Evolutionary conservation across 2,797 vertebrate species (phyloP), one percentile per base, ranked within the genome.

Genomic region (Acipenser transmontanus): DNA sequence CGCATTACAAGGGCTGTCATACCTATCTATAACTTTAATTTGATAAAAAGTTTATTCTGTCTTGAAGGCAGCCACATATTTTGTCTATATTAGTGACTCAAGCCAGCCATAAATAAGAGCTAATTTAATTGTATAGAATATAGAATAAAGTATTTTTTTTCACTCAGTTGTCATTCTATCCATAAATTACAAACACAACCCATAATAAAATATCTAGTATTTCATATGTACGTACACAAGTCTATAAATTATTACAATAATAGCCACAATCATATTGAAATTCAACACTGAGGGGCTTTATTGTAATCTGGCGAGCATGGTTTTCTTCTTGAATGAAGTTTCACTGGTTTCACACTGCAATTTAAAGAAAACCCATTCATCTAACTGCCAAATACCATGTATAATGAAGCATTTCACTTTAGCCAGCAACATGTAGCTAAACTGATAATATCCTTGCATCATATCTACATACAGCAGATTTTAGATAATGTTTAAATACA

Each of bases 221-320:
- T 87, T 88, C 85, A 85, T 80, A 76, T 85, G 81, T 81, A 80
- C 75, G 66, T 77, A 82, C 78, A 77, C 81, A 83, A 84, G 83
- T 88, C 86, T 85, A 84, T 86, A 88, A 88, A 89, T 89, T 87
- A 89, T 90, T 88, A 87, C 82, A 89, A 85, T 84, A 88, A 89
- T 83, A 86, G 84, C 81, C 66, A 73, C 78, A 76, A 83, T 69
- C 77, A 78, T 81, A 85, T 87, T 87, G 67, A 79, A 85, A 90
- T 87, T 85, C 82, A 81, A 72, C 83, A 70, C 83, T 88, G 87
- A 12, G 71, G 80, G 90, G 89, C 86, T 49, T 70, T 85, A 81
- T 77, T 80, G 85, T 85, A 89, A 88, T 88, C 85, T 87, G 76
- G 66, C 72, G 72, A 52, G 62, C 80, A 79, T 76, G 76, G 76